phyloP scores from a whole-genome alignment of 2,113 vertebrate genomes.

The Oxygymnocypris stewartii region DNA sequence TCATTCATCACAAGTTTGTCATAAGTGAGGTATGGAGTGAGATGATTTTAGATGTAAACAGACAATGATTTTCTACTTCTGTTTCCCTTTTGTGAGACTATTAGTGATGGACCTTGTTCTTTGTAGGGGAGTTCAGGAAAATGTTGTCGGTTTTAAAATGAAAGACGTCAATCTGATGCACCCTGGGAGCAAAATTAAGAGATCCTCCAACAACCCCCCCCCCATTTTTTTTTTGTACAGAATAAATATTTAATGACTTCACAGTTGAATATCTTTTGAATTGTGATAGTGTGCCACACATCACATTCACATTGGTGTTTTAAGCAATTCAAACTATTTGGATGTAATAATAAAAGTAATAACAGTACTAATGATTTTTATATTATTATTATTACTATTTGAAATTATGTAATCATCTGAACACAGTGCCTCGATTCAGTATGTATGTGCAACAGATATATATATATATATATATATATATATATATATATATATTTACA shows the following conservation, averaged over 20 bases:
- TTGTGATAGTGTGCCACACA: too few species aligned
- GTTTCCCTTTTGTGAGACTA: neutral
- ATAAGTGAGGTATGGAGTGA: neutral
- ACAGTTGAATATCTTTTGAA: too few species aligned
- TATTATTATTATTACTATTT: neutral
- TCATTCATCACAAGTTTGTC: neutral
- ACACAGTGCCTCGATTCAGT: neutral
- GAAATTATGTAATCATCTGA: neutral
- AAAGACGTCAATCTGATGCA: neutral
- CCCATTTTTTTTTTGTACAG: too few species aligned
- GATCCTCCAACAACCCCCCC: too few species aligned
- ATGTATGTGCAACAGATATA: too few species aligned
- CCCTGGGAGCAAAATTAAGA: neutral
- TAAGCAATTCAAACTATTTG: neutral
- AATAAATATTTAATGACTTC: too few species aligned
- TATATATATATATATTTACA: too few species aligned
- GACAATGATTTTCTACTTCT: neutral
- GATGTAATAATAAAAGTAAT: neutral
- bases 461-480: too few species aligned
- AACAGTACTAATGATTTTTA: too few species aligned
- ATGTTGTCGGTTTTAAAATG: neutral
- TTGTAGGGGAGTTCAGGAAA: neutral
- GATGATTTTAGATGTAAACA: neutral
- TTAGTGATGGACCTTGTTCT: neutral
- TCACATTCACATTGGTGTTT: neutral